These are phyloP conservation scores for Tricholaema leucomelas DNA, from an alignment of 2,113 vertebrate genomes.

Conservation along the genomic window DNA sequence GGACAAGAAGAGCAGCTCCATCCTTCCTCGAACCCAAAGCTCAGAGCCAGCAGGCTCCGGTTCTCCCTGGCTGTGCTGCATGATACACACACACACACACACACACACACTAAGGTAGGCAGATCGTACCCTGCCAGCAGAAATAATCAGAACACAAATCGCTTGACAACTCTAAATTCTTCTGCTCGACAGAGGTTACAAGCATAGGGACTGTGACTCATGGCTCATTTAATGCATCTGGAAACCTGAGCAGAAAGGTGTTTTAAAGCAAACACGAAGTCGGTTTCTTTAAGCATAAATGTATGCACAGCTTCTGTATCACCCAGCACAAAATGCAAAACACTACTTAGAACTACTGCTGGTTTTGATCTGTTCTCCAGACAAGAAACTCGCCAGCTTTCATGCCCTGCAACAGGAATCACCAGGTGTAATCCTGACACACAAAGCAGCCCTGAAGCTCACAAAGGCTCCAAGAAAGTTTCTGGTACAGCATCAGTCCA, in stretches of 20 bases:
- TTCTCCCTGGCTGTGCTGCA: no score
- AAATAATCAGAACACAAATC: neutral
- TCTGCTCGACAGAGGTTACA: neutral
- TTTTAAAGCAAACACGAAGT: neutral
- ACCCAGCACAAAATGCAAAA: neutral
- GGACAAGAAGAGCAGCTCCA: constrained; percentile 40
- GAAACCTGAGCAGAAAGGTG: neutral
- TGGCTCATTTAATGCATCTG: neutral
- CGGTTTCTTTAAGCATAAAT: neutral
- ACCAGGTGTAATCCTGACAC: neutral
- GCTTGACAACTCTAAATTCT: neutral
- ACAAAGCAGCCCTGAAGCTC: neutral
- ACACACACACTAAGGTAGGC: neutral
- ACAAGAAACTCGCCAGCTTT: neutral
- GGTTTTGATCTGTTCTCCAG: neutral
- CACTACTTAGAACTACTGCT: neutral
- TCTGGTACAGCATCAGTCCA: neutral
- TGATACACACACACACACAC: rapidly evolving
- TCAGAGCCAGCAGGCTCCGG: neutral
- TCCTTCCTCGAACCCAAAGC: neutral
- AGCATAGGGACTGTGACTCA: rapidly evolving
- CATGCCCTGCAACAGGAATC: neutral
- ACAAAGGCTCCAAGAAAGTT: neutral
- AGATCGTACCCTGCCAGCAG: neutral
- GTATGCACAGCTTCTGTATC: neutral